Evolutionary conservation across 53 echinoderm and acorn worm genomes (phyloP), one percentile per base, ranked within the genome.

Genomic region (Paelopatides confundens): DNA sequence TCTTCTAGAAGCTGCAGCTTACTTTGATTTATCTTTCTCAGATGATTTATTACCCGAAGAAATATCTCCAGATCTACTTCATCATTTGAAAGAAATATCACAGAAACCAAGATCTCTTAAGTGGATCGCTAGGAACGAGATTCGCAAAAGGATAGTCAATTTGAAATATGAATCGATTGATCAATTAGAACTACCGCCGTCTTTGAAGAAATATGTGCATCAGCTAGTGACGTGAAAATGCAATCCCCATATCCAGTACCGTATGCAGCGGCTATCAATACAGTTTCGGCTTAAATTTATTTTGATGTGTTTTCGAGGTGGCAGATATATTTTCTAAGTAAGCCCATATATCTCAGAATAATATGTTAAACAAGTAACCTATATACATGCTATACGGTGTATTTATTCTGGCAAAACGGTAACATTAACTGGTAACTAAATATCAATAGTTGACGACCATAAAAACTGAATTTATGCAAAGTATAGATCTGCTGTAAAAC

Each of bases 41-140:
- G 79, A 81, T 14, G 33, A 4, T 2, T 28, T 48, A 6, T 17
- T 88, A 27, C 69, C 81, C 1, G 47, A 63, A 66, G 82, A 35
- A 47, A 24, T 88, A n/a, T 46, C 81, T n/a, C 66, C 67, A 15
- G 26, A 66, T 3, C 67, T 88, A 49, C 23, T 62, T 18, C 31
- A 48, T 27, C 35, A 49, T 1, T 48, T 88, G 17, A 50, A 66
- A 8, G 51, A 32, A 33, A 47, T 88, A 4, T 81, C 88, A 18
- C 7, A 18, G 48, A 21, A 81, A 35, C 66, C 71, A 4, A 81
- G 88, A 43, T 58, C 66, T 1, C 81, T 88, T 14, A 81, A 51
- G 36, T 81, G 76, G 38, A 27, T 62, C 29, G 52, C 88, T 17
- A 81, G 88, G 68, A 81, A 53, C 46, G 82, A 37, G 10, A 81